A percentile compares a stretch with the other conserved stretches of the same genome.
Conservation (phyloP, 2,797 vertebrate species). For the Prunella strophiata region DNA sequence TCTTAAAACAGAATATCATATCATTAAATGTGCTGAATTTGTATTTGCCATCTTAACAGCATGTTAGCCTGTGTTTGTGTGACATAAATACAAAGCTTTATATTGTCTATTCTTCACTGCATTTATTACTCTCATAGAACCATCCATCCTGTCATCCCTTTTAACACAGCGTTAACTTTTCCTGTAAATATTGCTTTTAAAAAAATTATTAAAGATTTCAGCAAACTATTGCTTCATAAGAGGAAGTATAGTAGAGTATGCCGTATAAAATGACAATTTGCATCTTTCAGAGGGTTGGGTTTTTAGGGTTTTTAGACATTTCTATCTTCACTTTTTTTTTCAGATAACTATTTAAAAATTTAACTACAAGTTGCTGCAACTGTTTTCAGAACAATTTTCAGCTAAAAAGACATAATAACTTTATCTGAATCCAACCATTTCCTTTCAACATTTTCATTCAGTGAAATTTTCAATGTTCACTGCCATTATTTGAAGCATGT, state of each 20-base stretch:
- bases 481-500: background rate
- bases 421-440: background rate
- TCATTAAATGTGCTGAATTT: background rate
- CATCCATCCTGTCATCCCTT: background rate
- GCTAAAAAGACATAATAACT: background rate
- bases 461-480: background rate
- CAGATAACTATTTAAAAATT: background rate
- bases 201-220: background rate
- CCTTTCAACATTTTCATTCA: background rate
- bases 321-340: no score
- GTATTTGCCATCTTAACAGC: background rate
- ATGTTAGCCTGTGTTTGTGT: background rate
- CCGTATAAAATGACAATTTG: background rate
- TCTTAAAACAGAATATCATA: background rate
- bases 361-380: background rate
- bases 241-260: background rate
- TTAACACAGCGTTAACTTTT: background rate
- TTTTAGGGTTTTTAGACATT: fast-evolving
- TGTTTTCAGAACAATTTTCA: background rate
- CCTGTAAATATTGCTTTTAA: fast-evolving
- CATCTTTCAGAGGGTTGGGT: fast-evolving
- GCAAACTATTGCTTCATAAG: background rate
- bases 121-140: background rate
- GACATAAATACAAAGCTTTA: background rate
- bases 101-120: background rate